Conservation (phyloP, 2,797 vertebrate species). For the Micropoecilia bifurca region DNA sequence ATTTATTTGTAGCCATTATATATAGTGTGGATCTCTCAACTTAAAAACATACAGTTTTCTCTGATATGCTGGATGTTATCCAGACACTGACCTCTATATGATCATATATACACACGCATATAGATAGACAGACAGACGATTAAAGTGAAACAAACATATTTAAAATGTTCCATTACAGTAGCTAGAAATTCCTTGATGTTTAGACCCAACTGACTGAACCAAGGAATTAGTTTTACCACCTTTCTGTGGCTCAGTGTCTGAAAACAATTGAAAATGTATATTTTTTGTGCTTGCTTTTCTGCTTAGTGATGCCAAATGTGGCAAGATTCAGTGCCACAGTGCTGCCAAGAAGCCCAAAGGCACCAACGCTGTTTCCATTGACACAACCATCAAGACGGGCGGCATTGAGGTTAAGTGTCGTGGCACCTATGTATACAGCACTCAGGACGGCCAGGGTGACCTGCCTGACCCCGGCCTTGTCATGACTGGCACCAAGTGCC, state of each 20-base stretch:
- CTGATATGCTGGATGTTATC: not conserved
- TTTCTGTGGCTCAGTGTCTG: not conserved
- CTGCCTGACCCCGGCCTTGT: conserved; percentile 89
- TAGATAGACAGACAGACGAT: no score
- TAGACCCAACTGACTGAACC: not conserved
- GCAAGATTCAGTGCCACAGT: conserved; percentile 96
- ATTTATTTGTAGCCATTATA: not conserved
- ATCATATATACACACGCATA: no score
- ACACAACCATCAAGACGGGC: conserved; percentile 86
- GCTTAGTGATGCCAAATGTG: conserved; percentile 90
- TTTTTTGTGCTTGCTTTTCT: conserved; percentile 4
- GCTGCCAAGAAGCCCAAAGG: conserved; percentile 87
- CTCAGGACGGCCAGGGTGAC: conserved; percentile 86
- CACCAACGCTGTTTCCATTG: conserved; percentile 87
- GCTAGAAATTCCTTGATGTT: not conserved
- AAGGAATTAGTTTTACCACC: not conserved
- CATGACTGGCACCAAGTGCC: conserved; percentile 92
- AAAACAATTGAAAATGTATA: not conserved
- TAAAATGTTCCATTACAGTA: not conserved
- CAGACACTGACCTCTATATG: not conserved
- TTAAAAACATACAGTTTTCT: not conserved
- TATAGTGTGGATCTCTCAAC: not conserved
- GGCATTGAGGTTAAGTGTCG: conserved; percentile 88
- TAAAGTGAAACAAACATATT: no score
- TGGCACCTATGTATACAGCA: conserved; percentile 88